Evolutionary conservation across 2,113 vertebrate species (phyloP).

Genomic region (Phalacrocorax pelagicus): DNA sequence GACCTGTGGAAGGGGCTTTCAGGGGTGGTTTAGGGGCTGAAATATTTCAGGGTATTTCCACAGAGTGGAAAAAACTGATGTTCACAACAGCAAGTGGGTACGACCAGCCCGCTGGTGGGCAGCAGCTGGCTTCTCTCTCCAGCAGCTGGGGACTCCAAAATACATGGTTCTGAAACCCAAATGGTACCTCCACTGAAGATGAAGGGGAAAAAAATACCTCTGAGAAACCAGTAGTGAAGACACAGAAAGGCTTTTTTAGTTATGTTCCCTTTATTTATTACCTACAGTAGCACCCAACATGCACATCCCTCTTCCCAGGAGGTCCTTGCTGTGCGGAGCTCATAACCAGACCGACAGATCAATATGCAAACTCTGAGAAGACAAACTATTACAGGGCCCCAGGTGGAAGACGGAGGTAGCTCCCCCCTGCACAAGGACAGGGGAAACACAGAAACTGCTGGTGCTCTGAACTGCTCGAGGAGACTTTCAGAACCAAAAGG

Average conservation of each 20-base stretch:
- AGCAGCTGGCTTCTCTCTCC: background rate
- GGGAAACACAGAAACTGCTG: background rate
- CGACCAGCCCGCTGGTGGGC: background rate
- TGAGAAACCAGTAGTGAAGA: background rate
- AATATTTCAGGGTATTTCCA: background rate
- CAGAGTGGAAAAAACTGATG: background rate
- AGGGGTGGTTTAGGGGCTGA: background rate
- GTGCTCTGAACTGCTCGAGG: background rate
- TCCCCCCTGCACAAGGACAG: background rate
- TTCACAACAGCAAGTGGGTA: background rate
- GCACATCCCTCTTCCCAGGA: background rate
- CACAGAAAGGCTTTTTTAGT: background rate
- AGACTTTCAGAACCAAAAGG: background rate
- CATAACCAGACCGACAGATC: background rate
- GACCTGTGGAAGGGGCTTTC: background rate
- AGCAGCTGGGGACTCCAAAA: background rate
- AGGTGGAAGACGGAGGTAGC: background rate
- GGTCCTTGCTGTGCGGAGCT: background rate
- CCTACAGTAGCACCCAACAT: background rate
- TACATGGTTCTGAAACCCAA: background rate
- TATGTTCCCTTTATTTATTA: background rate
- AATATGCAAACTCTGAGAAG: background rate
- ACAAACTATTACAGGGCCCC: background rate
- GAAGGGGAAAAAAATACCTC: background rate
- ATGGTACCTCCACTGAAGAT: background rate